Conservation (phyloP, 2,113 vertebrate genomes). For the Otus sunia region DNA sequence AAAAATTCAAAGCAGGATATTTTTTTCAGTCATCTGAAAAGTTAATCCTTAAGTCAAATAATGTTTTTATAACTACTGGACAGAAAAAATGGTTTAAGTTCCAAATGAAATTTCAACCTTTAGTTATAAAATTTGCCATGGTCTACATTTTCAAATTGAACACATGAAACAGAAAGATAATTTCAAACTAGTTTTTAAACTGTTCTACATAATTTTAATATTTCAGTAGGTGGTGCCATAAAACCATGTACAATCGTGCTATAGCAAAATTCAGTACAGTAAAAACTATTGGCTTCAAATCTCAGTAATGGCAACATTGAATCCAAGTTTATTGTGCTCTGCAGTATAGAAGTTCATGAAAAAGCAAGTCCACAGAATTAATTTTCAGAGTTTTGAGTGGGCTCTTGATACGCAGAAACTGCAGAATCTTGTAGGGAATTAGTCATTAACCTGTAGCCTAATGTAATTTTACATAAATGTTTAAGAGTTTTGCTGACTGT, state of each 20-base stretch:
- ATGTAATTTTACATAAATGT: not conserved
- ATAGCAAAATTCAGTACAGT: not conserved
- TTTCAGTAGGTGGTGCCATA: constrained; percentile 44
- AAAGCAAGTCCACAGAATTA: not conserved
- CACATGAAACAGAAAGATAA: not conserved
- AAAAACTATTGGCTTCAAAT: not conserved
- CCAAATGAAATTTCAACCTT: not conserved
- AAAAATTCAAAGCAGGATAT: not conserved
- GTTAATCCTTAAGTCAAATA: not conserved
- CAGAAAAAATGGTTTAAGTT: not conserved
- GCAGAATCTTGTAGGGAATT: not conserved
- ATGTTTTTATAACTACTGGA: not conserved
- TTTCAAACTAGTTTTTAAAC: not conserved
- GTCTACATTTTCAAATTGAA: not conserved
- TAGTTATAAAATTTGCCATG: not conserved
- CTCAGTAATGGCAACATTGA: not conserved
- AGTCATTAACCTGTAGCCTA: not conserved
- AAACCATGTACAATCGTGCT: not conserved
- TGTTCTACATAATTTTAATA: not conserved
- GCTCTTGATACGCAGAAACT: not conserved
- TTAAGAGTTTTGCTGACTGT: not conserved
- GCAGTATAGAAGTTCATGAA: not conserved
- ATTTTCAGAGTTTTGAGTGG: not conserved
- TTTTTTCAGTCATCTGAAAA: not conserved
- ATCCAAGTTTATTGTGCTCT: not conserved